Percentiles rank a stretch among this genome's conserved stretches.
Evolutionary conservation across 2,113 vertebrate genomes (phyloP).

Genomic region (Urocolius indicus): DNA sequence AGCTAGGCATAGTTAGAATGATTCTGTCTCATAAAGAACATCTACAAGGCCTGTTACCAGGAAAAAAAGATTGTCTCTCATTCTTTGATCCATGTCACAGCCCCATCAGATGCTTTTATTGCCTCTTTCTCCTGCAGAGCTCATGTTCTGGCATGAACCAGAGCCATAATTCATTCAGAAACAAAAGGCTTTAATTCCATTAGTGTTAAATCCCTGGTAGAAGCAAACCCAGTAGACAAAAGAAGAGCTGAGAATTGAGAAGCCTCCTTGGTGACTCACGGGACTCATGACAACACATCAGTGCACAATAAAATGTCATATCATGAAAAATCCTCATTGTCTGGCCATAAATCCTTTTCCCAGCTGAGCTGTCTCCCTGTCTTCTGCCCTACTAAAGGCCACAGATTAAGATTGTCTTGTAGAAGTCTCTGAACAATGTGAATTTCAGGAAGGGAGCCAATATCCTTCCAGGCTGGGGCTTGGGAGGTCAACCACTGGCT

Average conservation of each 20-base stretch:
- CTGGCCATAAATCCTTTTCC: conserved; percentile 20
- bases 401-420: not conserved
- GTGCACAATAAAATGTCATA: conserved; percentile 36
- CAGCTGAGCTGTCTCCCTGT: not conserved
- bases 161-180: not conserved
- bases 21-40: not conserved
- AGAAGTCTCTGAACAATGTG: not conserved
- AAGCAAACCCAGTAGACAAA: not conserved
- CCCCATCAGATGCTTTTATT: not conserved
- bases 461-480: not conserved
- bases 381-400: conserved; percentile 17
- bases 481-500: not conserved
- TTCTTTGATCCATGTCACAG: not conserved
- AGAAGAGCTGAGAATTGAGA: not conserved
- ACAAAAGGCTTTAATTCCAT: conserved; percentile 24
- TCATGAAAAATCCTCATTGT: conserved; percentile 53
- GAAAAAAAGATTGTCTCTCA: fast-evolving
- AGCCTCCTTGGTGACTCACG: not conserved
- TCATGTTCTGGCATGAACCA: not conserved
- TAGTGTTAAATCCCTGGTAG: not conserved
- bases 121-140: not conserved
- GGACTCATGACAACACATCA: conserved; percentile 7
- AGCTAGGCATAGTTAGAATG: not conserved
- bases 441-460: not conserved
- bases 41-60: not conserved